Conservation (phyloP, 1,140 invertebrate species). For the Scaptomyza hsui region DNA sequence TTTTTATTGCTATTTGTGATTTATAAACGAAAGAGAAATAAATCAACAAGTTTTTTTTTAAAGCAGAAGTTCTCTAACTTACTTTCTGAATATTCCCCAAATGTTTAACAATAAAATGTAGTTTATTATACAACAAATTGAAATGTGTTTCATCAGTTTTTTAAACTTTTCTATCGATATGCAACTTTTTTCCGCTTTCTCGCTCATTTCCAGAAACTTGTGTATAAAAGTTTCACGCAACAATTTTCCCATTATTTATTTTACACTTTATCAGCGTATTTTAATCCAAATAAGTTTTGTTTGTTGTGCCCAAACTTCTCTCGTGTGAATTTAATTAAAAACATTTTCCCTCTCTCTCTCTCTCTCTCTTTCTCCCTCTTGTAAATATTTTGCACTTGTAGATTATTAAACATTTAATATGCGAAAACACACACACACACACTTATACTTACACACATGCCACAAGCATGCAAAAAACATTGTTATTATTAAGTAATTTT, state of each 20-base stretch:
- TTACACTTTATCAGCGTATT: neutral
- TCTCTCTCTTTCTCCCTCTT: constrained; percentile 7
- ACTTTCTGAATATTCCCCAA: neutral
- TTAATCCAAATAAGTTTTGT: constrained; percentile 8
- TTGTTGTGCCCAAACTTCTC: neutral
- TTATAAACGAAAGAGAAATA: constrained; percentile 52
- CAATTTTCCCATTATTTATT: neutral
- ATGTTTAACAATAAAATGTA: neutral
- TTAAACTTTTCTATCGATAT: too few species aligned
- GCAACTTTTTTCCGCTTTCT: too few species aligned
- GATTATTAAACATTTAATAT: constrained; percentile 49
- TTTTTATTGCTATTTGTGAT: constrained; percentile 69
- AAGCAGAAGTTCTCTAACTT: too few species aligned
- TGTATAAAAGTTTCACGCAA: neutral
- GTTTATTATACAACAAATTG: too few species aligned
- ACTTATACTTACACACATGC: neutral
- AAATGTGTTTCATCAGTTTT: too few species aligned
- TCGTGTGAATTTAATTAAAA: constrained; percentile 25
- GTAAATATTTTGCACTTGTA: neutral
- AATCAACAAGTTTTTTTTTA: constrained; percentile 21
- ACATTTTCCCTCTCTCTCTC: constrained; percentile 7
- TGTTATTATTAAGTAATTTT: constrained; percentile 74
- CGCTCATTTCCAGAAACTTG: too few species aligned
- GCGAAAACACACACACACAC: constrained; percentile 14
- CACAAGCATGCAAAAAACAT: constrained; percentile 43